Conservation (phyloP, 2,113 vertebrate species). For the Paralichthys olivaceus region DNA sequence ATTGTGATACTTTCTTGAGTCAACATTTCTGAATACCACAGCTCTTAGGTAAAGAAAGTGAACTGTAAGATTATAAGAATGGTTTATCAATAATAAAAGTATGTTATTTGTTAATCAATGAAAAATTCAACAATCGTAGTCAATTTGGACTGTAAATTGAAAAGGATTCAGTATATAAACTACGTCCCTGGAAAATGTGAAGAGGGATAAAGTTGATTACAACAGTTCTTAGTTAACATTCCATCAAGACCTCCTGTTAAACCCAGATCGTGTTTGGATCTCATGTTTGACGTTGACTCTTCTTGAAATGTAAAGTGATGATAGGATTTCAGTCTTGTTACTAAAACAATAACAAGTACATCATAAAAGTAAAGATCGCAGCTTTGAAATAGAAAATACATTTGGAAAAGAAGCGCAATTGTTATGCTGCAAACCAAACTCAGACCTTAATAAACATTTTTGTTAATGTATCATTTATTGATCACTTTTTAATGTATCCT, state of each 20-base stretch:
- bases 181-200: not conserved
- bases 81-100: not conserved
- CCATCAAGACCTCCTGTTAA: too few species aligned
- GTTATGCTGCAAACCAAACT: not conserved
- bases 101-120: not conserved
- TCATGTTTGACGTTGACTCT: not conserved
- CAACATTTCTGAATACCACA: not conserved
- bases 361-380: not conserved
- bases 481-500: not conserved
- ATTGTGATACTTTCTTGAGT: too few species aligned
- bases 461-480: not conserved
- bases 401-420: not conserved
- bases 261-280: not conserved
- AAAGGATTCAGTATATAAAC: not conserved
- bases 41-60: not conserved
- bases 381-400: not conserved
- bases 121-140: too few species aligned
- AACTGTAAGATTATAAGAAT: not conserved
- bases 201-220: not conserved
- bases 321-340: not conserved
- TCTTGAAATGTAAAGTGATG: not conserved
- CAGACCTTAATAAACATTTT: not conserved
- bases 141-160: not conserved
- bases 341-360: not conserved
- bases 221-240: not conserved